Evolutionary conservation across 2,888 invertebrate genomes (phyloP).

Genomic region (Anarsia innoxiella): DNA sequence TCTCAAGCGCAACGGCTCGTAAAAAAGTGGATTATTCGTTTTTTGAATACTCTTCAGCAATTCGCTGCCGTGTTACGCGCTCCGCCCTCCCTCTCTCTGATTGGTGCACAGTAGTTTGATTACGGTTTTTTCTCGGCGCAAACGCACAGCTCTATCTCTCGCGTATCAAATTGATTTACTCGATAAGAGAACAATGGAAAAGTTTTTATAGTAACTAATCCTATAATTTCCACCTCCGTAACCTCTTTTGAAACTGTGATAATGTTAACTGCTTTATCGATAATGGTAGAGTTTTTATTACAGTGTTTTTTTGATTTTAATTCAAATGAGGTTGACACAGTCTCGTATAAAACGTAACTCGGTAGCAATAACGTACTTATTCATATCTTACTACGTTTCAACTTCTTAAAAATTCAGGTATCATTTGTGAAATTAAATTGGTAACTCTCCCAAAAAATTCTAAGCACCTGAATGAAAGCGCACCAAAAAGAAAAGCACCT

Average conservation of each 20-base stretch:
- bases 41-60: conserved; percentile 46
- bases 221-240: no score
- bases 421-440: background rate
- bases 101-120: conserved; percentile 62
- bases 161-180: conserved; percentile 29
- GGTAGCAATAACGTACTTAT: no score
- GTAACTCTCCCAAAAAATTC: background rate
- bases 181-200: conserved; percentile 5
- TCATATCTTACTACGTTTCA: no score
- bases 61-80: conserved; percentile 66
- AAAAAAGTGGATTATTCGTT: conserved; percentile 43
- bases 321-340: no score
- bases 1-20: conserved; percentile 33
- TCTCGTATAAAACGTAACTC: conserved; percentile 3
- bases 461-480: no score
- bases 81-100: conserved; percentile 46
- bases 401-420: no score
- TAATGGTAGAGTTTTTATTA: no score
- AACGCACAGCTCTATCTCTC: conserved; percentile 14
- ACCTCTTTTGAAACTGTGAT: no score
- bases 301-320: no score
- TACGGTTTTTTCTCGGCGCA: conserved; percentile 37
- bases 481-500: no score
- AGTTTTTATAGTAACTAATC: no score
- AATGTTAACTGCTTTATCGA: no score